A percentile compares a stretch with the other conserved stretches of the same genome.
phyloP scores from a whole-genome alignment of 92 coral and sea anemone genomes.

The Montipora capitata region DNA sequence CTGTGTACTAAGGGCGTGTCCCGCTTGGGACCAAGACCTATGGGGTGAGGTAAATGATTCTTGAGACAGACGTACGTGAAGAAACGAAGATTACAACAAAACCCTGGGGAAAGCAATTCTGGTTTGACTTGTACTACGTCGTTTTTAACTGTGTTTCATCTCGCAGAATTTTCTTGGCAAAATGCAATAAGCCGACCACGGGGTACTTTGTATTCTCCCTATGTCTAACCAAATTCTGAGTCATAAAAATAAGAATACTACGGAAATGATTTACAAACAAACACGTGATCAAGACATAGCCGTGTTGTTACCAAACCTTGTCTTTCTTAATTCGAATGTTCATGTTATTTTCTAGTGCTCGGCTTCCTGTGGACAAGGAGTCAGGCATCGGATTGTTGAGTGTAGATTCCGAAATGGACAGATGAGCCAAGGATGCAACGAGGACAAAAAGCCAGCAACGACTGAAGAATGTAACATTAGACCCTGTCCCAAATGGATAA shows the following conservation, averaged over 20 bases:
- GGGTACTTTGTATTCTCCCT: no score
- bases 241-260: no score
- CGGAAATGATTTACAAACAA: no score
- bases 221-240: no score
- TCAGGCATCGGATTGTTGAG: conserved; percentile 67
- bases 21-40: conserved; percentile 69
- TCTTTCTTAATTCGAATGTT: not conserved
- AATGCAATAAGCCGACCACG: no score
- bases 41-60: conserved; percentile 79
- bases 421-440: conserved; percentile 61
- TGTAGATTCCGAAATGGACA: conserved; percentile 71
- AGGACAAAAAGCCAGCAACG: conserved; percentile 61
- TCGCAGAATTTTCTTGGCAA: not conserved
- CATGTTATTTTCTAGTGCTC: conserved; percentile 14
- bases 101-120: not conserved
- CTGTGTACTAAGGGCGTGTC: conserved; percentile 55
- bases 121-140: not conserved
- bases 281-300: not conserved
- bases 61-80: not conserved
- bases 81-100: not conserved
- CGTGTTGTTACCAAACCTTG: not conserved
- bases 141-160: not conserved
- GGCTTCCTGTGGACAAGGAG: conserved; percentile 77
- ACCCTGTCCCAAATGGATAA: conserved; percentile 77
- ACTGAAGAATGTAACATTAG: conserved; percentile 65